Conservation (phyloP, 2,113 vertebrate genomes). For the Formicarius rufipectus region DNA sequence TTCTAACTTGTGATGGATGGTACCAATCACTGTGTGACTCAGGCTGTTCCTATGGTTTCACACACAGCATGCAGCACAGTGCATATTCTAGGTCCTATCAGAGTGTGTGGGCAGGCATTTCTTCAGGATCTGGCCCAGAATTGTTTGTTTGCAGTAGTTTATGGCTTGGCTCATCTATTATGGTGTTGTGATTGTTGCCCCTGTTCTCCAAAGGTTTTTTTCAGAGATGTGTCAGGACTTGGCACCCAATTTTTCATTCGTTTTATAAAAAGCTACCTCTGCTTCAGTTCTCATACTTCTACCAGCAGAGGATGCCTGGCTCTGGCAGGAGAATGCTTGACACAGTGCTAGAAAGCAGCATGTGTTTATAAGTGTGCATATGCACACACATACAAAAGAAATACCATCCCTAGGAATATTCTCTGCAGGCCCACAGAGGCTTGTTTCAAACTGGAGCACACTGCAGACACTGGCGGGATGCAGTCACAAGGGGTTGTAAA, state of each 20-base stretch:
- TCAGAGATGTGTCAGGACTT: neutral
- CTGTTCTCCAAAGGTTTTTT: neutral
- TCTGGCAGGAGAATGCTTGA: neutral
- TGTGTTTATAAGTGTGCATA: neutral
- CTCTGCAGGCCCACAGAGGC: fast-evolving
- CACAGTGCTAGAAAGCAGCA: neutral
- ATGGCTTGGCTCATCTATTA: conserved; percentile 14
- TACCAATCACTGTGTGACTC: conserved; percentile 51
- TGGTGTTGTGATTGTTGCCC: neutral
- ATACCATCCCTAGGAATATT: neutral
- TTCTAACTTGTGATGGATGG: conserved; percentile 62
- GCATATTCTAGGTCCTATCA: neutral
- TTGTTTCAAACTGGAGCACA: neutral
- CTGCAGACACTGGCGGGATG: neutral
- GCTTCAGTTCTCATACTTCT: neutral
- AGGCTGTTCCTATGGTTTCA: conserved; percentile 42
- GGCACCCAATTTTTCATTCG: neutral
- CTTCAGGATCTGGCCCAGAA: conserved; percentile 6
- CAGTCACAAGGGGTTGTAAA: neutral
- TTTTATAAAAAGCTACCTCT: neutral
- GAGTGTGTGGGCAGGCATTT: conserved; percentile 15
- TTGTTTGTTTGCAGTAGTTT: conserved; percentile 31
- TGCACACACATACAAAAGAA: neutral
- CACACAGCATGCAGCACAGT: neutral
- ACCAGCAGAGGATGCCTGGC: neutral